phyloP scores from a whole-genome alignment of 2,797 vertebrate genomes.

The Anas flavirostris region DNA sequence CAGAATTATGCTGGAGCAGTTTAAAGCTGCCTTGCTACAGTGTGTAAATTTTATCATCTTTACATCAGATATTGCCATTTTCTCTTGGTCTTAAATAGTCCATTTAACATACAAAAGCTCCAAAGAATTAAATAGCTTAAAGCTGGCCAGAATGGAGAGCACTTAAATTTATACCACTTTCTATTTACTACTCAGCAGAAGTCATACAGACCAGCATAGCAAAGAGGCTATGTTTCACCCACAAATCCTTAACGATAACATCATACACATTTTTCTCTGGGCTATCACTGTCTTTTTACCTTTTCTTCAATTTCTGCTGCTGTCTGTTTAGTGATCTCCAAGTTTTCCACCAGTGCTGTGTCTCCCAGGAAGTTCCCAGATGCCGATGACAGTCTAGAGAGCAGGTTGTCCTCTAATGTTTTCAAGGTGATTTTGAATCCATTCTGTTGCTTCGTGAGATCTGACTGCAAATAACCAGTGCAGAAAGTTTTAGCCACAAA shows the following conservation, averaged over 20 bases:
- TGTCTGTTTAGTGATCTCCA: constrained; percentile 92
- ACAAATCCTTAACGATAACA: not conserved
- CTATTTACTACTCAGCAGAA: not conserved
- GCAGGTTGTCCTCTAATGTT: constrained; percentile 91
- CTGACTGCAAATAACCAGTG: constrained; percentile 80
- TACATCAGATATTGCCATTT: constrained; percentile 13
- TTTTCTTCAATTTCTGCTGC: constrained; percentile 92
- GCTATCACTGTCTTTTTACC: constrained; percentile 71
- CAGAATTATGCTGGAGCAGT: not conserved
- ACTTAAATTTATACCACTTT: not conserved
- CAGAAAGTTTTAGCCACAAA: not conserved
- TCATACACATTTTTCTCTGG: not conserved
- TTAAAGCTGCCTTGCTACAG: constrained; percentile 32
- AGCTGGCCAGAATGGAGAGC: not conserved
- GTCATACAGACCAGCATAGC: not conserved
- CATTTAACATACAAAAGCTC: constrained; percentile 25
- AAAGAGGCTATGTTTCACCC: not conserved
- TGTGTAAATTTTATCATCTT: constrained; percentile 50
- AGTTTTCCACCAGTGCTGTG: constrained; percentile 90
- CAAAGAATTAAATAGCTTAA: constrained; percentile 1
- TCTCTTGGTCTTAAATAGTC: constrained; percentile 26
- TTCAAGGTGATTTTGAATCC: constrained; percentile 98
- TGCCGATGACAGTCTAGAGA: constrained; percentile 91
- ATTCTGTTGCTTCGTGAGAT: constrained; percentile 94
- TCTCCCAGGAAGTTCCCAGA: constrained; percentile 95